phyloP scores from a whole-genome alignment of 1,140 invertebrate species.

The Listronotus bonariensis region DNA sequence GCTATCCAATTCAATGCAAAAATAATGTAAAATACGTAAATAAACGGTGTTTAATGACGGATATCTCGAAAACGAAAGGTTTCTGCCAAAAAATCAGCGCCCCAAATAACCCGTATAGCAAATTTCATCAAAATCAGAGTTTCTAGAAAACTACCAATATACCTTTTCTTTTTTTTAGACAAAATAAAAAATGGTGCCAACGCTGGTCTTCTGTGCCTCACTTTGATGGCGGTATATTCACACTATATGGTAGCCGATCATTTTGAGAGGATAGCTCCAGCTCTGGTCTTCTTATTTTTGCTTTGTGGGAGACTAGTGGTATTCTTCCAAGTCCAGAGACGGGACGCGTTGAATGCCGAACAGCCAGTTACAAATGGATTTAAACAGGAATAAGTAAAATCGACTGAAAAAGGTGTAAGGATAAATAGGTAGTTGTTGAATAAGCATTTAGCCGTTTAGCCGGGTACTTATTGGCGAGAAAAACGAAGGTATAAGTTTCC shows the following conservation, averaged over 20 bases:
- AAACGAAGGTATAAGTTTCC: too few species aligned
- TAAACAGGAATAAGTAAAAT: conserved; percentile 63
- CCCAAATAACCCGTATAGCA: too few species aligned
- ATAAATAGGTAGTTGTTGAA: not conserved
- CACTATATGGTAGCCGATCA: conserved; percentile 92
- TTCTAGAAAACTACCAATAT: too few species aligned
- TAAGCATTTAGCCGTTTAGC: not conserved
- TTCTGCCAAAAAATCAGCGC: too few species aligned
- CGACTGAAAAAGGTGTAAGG: not conserved
- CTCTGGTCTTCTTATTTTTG: conserved; percentile 95
- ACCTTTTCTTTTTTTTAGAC: conserved; percentile 64
- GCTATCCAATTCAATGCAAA: too few species aligned
- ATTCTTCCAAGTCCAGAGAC: conserved; percentile 65
- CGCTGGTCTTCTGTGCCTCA: conserved; percentile 77
- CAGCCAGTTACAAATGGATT: conserved; percentile 64
- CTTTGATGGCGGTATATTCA: conserved; percentile 88
- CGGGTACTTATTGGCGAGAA: too few species aligned
- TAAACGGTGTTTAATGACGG: too few species aligned
- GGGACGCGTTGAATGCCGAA: conserved; percentile 60
- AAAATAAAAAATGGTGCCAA: conserved; percentile 89
- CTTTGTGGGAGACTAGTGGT: conserved; percentile 87
- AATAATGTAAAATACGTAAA: too few species aligned
- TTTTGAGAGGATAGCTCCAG: conserved; percentile 89
- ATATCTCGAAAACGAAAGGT: too few species aligned
- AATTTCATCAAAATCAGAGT: too few species aligned